Base-by-base conservation (phyloP, 2,113 vertebrate genomes). In the Etheostoma spectabile region DNA sequence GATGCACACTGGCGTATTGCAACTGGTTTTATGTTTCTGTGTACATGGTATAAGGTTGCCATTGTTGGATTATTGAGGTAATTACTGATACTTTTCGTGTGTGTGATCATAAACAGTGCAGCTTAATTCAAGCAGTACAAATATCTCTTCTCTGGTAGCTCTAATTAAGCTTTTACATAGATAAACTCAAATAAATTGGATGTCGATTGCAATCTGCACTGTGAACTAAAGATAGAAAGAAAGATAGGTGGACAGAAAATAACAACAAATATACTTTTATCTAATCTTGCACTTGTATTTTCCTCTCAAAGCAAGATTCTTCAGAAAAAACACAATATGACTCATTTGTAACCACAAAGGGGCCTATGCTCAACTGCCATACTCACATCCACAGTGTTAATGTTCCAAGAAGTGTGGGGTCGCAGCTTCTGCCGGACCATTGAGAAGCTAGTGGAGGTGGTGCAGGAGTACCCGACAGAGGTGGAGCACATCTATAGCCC, bases 401-500 rank as follows among this genome's bases (percentile, higher is more conserved):
- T 94, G 77, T 99, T 99, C 93, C 94, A 95, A 85, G 96, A 97
- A 66, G 97, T 99, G 71, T 99, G 97, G 97, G 94, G 96, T 42
- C 97, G 96, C 59, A 99, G 98, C 84, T 97, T 97, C 94, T 99
- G 98, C 85, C 95, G 96, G 72, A 95, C 97, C 0, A 95, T 97
- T 61, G 97, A 99, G 94, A 96, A 95, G 91, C 92, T 99, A 84
- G 97, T 99, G 85, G 96, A 97, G 24, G 92, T 99, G 48, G 90
- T 95, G 45, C 86, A 95, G 0, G 97, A 99, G 88, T 97, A 97
- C 82, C 98, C 98, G 1, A 86, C 91, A 0, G 96, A 99, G 91
- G 95, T 97, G 89, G 96, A 97, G 91, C 94, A 98, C 93, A 94
- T 99, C 53, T 98, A 96, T 96, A 97, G 96, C 85, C 98, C 98